Evolutionary conservation across 2,113 vertebrate species (phyloP).

Genomic region (Dolichotis patagonum): DNA sequence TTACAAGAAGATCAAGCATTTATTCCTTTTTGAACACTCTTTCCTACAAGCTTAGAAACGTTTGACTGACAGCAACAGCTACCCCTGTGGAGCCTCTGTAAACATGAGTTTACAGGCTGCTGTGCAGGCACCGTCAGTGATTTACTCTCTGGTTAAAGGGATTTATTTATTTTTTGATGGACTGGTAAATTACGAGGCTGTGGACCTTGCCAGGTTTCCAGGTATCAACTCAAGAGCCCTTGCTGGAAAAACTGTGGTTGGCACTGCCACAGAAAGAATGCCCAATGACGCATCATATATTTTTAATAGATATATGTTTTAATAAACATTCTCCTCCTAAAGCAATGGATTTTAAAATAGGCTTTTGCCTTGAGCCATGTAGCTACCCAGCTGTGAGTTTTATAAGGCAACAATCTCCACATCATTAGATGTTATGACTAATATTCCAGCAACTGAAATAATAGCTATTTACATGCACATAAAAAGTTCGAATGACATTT

Average conservation of each 20-base stretch:
- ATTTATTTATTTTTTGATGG: conserved; percentile 81
- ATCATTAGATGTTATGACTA: conserved; percentile 89
- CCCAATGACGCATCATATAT: conserved; percentile 88
- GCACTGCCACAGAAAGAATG: conserved; percentile 89
- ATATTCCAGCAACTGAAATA: conserved; percentile 77
- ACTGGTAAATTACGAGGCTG: conserved; percentile 79
- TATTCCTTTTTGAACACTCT: conserved; percentile 72
- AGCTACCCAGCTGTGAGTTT: conserved; percentile 92
- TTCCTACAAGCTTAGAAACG: conserved; percentile 51
- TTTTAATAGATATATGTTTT: conserved; percentile 91
- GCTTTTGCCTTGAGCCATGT: conserved; percentile 91
- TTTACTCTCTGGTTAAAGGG: conserved; percentile 81
- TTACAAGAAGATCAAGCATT: conserved; percentile 81
- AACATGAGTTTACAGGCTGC: conserved; percentile 71
- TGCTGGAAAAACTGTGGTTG: conserved; percentile 84
- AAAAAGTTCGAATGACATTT: conserved; percentile 84
- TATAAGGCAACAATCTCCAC: conserved; percentile 89
- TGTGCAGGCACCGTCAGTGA: conserved; percentile 70
- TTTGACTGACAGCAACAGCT: conserved; percentile 73
- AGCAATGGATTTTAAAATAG: conserved; percentile 87
- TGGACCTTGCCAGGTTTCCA: conserved; percentile 84
- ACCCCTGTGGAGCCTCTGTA: conserved; percentile 68
- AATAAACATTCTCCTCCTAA: conserved; percentile 89
- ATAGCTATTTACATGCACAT: conserved; percentile 78
- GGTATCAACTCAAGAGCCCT: conserved; percentile 84